Base-by-base conservation (phyloP, 2,797 vertebrate genomes). In the Coreius guichenoti region DNA sequence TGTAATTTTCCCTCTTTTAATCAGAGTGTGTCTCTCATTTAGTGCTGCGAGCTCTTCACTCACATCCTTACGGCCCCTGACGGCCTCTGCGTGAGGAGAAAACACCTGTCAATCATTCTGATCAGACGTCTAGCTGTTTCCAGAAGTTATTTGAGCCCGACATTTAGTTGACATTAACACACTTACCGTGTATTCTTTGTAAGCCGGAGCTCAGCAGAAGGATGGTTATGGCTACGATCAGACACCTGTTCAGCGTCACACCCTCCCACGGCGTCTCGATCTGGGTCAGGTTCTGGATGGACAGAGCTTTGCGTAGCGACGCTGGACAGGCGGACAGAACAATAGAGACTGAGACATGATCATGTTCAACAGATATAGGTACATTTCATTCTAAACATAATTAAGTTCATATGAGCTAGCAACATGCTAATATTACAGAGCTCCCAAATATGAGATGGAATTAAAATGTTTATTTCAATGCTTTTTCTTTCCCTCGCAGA, bases 181-280 rank as follows among this genome's bases (percentile, higher is more conserved):
- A 81, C 96, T 95, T 93, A 94, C 98, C 98, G 23, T 96, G 92
- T 45, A 98, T 93, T 83, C 95, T 95, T 86, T 98, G 98, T 86
- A 95, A 94, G 29, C 96, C 96, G 0, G 97, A 95, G 11, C 96
- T 96, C 83, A 99, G 92, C 90, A 99, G 92, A 54, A 98, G 96
- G 2, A 98, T 92, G 7, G 96, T 72, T 0, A 97, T 95, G 86
- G 96, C 98, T 65, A 98, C 93, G 58, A 97, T 93, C 85, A 99
- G 93, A 89, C 97, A 99, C 77, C 96, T 96, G 94, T 99, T 99
- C 76, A 99, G 95, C 0, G 98, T 96, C 90, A 99, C 89, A 0
- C 96, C 95, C 68, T 96, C 96, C 97, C 97, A 99, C 0, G 97
- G 96, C 2, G 93, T 94, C 6, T 95, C 93, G 5, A 86, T 87